These are phyloP conservation scores for Bactericera cockerelli DNA, from an alignment of 1,140 invertebrate species.

Conservation along the genomic window DNA sequence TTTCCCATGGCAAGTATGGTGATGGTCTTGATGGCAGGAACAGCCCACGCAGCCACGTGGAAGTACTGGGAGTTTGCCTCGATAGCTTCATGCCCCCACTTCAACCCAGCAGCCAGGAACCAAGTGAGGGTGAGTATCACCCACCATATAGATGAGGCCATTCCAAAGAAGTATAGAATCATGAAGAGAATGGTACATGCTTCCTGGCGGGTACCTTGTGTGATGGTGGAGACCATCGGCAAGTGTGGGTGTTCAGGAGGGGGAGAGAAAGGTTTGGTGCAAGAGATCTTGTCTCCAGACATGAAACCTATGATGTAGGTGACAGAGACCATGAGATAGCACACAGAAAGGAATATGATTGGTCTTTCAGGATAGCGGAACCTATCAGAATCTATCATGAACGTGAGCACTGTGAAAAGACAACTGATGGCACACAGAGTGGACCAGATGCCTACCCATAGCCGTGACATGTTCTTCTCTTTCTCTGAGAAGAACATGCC, in stretches of 20 bases:
- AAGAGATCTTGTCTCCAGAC: constrained; percentile 72
- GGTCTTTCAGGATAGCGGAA: constrained; percentile 94
- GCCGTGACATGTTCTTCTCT: constrained; percentile 62
- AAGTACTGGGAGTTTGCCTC: constrained; percentile 96
- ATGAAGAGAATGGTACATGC: constrained; percentile 90
- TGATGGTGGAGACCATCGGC: constrained; percentile 54
- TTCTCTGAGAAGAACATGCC: constrained; percentile 79
- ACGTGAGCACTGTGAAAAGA: constrained; percentile 86
- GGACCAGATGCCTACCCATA: constrained; percentile 92
- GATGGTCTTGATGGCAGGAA: constrained; percentile 77
- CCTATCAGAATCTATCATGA: constrained; percentile 79
- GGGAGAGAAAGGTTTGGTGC: constrained; percentile 64
- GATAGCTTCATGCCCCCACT: constrained; percentile 98
- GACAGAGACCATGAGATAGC: constrained; percentile 85
- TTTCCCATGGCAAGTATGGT: constrained; percentile 86
- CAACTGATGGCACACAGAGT: constrained; percentile 79
- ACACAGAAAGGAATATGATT: constrained; percentile 94
- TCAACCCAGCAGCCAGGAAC: constrained; percentile 95
- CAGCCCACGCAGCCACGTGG: constrained; percentile 90
- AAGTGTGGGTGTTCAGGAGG: constrained; percentile 43
- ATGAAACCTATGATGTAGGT: constrained; percentile 85
- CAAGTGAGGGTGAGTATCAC: constrained; percentile 92
- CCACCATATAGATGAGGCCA: constrained; percentile 97
- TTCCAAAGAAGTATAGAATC: constrained; percentile 95
- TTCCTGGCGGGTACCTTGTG: constrained; percentile 35